Evolutionary conservation across 1,140 invertebrate genomes (phyloP).

Genomic region (Heterodera schachtii): DNA sequence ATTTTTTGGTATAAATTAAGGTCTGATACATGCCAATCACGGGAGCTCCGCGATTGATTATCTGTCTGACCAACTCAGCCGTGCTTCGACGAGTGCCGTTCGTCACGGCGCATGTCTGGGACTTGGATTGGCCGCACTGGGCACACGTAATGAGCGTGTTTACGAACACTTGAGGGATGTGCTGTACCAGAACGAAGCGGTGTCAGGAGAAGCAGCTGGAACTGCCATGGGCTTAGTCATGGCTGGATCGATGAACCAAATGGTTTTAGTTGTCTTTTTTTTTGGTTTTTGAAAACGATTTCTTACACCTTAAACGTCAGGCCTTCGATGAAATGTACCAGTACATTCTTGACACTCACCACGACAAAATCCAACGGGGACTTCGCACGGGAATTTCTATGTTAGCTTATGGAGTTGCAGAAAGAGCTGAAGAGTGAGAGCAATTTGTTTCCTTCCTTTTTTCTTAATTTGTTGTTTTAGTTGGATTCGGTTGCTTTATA

Average conservation of each 20-base stretch:
- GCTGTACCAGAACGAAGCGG: conserved; percentile 96
- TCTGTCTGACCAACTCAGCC: conserved; percentile 53
- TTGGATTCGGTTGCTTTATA: conserved; percentile 73
- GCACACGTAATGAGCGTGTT: conserved; percentile 84
- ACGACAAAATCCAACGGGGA: conserved; percentile 95
- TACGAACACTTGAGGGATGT: conserved; percentile 95
- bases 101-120: conserved; percentile 95
- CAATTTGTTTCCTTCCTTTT: neutral
- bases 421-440: conserved; percentile 81
- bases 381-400: conserved; percentile 86
- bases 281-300: neutral
- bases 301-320: neutral
- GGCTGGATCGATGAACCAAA: conserved; percentile 73
- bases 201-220: conserved; percentile 93
- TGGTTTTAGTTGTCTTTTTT: conserved; percentile 2
- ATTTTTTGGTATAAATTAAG: conserved; percentile 51
- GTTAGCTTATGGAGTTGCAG: conserved; percentile 92
- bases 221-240: conserved; percentile 96
- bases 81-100: conserved; percentile 72
- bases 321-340: conserved; percentile 64
- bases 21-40: conserved; percentile 97
- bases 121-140: conserved; percentile 93
- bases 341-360: conserved; percentile 88
- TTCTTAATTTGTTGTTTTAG: conserved; percentile 3
- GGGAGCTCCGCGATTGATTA: conserved; percentile 73